Conservation (phyloP, 2,797 vertebrate species). For the Gymnodraco acuticeps region DNA sequence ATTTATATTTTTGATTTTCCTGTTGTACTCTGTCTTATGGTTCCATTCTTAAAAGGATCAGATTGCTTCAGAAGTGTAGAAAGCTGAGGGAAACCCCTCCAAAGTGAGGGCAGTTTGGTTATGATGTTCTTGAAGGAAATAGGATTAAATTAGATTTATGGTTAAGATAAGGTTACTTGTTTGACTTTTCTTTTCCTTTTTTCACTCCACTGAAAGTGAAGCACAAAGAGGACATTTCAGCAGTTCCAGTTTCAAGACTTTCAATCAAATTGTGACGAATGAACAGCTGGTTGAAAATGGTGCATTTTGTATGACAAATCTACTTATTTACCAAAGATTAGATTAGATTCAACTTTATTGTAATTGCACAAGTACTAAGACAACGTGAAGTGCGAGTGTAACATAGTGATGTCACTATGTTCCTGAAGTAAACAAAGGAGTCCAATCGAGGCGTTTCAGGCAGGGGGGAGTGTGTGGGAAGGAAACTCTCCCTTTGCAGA, state of each 20-base stretch:
- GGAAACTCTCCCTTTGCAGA: too few species aligned
- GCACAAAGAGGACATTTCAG: not conserved
- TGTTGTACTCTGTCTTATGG: conserved; percentile 19
- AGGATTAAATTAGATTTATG: conserved; percentile 4
- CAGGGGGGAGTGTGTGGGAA: too few species aligned
- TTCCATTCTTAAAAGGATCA: conserved; percentile 32
- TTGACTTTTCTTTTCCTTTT: not conserved
- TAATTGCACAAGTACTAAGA: too few species aligned
- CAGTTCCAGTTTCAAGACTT: not conserved
- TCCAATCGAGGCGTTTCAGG: too few species aligned
- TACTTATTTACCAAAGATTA: not conserved
- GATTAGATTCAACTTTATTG: not conserved
- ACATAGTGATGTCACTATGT: too few species aligned
- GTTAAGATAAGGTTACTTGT: not conserved
- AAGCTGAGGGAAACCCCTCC: conserved; percentile 11
- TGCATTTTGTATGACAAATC: not conserved
- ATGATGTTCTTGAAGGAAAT: not conserved
- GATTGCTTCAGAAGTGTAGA: conserved; percentile 12
- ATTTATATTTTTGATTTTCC: conserved; percentile 37
- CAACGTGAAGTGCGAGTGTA: too few species aligned
- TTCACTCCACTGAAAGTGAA: not conserved
- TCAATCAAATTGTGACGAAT: not conserved
- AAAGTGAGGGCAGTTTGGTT: not conserved
- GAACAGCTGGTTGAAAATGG: not conserved
- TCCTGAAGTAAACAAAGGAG: too few species aligned